These are phyloP conservation scores for Leptopilina myrica DNA, from an alignment of 2,888 invertebrate species.

Conservation along the genomic window DNA sequence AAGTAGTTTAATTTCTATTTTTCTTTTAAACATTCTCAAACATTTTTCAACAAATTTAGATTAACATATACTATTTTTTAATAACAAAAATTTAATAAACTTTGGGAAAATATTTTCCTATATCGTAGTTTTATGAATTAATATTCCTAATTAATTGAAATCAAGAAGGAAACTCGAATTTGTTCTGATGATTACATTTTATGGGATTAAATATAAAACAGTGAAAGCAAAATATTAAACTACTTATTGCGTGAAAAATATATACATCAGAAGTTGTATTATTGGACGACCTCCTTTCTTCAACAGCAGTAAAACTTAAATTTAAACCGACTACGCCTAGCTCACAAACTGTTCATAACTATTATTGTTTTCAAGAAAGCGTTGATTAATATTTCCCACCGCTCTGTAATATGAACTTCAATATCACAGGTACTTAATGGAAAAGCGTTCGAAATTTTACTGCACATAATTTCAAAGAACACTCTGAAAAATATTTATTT, in stretches of 20 bases:
- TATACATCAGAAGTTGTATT: constrained; percentile 52
- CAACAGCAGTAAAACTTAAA: constrained; percentile 45
- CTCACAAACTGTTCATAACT: background rate
- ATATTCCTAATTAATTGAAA: too few relatives aligned
- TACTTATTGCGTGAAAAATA: constrained; percentile 50
- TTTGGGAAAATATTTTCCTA: too few relatives aligned
- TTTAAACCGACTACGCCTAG: background rate
- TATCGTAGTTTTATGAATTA: too few relatives aligned
- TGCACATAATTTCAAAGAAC: background rate
- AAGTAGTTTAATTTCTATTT: too few relatives aligned
- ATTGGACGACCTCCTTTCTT: constrained; percentile 54
- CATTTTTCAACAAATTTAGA: too few relatives aligned
- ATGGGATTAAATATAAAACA: background rate
- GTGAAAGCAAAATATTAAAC: constrained; percentile 11
- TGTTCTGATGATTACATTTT: background rate
- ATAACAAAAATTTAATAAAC: too few relatives aligned
- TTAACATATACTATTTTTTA: too few relatives aligned
- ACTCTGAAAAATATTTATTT: too few relatives aligned
- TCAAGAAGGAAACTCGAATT: too few relatives aligned
- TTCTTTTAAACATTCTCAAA: too few relatives aligned
- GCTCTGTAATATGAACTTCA: background rate
- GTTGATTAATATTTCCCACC: constrained; percentile 7
- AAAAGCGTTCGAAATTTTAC: background rate
- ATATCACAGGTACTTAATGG: background rate
- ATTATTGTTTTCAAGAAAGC: constrained; percentile 12